Base-by-base conservation (phyloP, 2,888 invertebrate genomes). In the Litoditis marina region DNA sequence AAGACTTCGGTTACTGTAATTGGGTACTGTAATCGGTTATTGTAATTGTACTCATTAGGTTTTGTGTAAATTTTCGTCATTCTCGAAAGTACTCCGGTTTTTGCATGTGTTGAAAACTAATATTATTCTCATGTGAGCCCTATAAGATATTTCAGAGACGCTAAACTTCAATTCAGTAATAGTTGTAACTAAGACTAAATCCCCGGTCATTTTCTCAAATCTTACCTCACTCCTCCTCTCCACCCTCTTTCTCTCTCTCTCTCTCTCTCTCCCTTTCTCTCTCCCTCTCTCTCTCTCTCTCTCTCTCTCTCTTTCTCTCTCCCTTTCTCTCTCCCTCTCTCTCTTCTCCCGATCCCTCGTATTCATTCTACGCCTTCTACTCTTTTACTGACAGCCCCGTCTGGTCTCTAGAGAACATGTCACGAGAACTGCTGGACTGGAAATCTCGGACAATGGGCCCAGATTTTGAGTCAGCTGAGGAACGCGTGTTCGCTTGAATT, bases 1-100 rank as follows among this genome's bases (percentile, higher is more conserved):
- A n/a, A 62, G 57, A 51, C 44, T 62, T 22, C 62, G 56, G 51
- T 57, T 62, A 19, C 61, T 61, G 54, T 11, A 61, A 61, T 39
- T 19, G 28, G 5, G 22, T 6, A 13, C 25, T 22, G 16, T 31
- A 22, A 27, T 36, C 36, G 42, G 25, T 54, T 31, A 54, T 27
- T 51, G 27, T 25, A 49, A 54, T 28, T 11, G n/a, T n/a, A n/a
- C n/a, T n/a, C n/a, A n/a, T n/a, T n/a, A n/a, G n/a, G n/a, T n/a
- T n/a, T n/a, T n/a, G n/a, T n/a, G n/a, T n/a, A n/a, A n/a, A n/a
- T n/a, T n/a, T n/a, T n/a, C n/a, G n/a, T n/a, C n/a, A n/a, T n/a
- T n/a, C n/a, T n/a, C n/a, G n/a, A n/a, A n/a, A n/a, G n/a, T n/a
- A n/a, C n/a, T n/a, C n/a, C n/a, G n/a, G n/a, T n/a, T n/a, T n/a